These are phyloP conservation scores for Nineta flava DNA, from an alignment of 2,888 invertebrate genomes.

Conservation along the genomic window DNA sequence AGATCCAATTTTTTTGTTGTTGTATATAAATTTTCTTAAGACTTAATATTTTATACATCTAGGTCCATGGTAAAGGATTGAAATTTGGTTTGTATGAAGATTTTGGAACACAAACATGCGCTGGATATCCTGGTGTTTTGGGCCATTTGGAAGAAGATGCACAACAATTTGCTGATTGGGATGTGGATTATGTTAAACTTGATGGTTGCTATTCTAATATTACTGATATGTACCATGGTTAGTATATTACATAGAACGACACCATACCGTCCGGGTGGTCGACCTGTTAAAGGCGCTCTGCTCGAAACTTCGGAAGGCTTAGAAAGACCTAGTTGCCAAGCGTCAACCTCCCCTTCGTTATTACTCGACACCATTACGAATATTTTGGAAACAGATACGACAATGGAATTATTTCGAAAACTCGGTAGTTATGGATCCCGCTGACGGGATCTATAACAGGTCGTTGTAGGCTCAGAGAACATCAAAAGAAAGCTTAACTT, in stretches of 20 bases:
- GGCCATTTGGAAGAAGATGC: conserved; percentile 51
- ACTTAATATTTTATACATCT: not conserved
- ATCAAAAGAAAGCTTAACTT: no score
- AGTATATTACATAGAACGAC: not conserved
- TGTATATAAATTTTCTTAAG: conserved; percentile 9
- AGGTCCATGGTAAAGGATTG: conserved; percentile 57
- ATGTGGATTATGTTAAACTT: conserved; percentile 64
- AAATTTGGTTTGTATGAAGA: conserved; percentile 74
- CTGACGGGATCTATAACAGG: no score
- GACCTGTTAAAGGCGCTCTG: no score
- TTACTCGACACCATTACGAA: no score
- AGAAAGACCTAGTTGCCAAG: no score
- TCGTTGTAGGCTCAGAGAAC: no score
- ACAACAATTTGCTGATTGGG: conserved; percentile 62
- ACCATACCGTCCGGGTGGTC: no score
- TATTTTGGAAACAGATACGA: no score
- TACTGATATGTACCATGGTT: conserved; percentile 37
- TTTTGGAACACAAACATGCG: conserved; percentile 62
- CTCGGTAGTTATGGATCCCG: no score
- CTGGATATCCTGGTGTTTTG: conserved; percentile 59
- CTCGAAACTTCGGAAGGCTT: no score
- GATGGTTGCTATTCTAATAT: conserved; percentile 61
- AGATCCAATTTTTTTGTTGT: not conserved
- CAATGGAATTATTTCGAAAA: no score
- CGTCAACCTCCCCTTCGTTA: no score